These are phyloP conservation scores for Periophthalmus magnuspinnatus DNA, from an alignment of 2,797 vertebrate genomes.

Conservation along the genomic window DNA sequence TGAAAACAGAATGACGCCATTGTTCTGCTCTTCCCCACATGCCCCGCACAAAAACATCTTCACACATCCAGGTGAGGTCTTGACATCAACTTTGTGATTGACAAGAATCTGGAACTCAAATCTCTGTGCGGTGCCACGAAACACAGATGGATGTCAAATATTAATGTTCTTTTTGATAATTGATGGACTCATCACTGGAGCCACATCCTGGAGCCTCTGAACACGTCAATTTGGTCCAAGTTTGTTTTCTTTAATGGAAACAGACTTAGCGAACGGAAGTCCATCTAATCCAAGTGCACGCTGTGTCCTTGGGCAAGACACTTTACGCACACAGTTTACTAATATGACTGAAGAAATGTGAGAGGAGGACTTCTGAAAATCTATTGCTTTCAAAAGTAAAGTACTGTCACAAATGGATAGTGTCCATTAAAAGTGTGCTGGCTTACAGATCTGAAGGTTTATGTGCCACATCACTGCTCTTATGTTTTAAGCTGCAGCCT, in stretches of 20 bases:
- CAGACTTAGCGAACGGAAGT: not conserved
- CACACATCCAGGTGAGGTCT: not conserved
- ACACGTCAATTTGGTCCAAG: not conserved
- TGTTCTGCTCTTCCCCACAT: not conserved
- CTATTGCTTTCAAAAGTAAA: not conserved
- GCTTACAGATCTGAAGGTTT: not conserved
- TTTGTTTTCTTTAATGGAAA: not conserved
- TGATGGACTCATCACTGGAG: not conserved
- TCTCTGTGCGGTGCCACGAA: not conserved
- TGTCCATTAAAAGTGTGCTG: not conserved
- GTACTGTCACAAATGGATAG: not conserved
- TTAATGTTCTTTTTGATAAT: not conserved
- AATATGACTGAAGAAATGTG: too few relatives aligned
- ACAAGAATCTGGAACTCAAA: conserved; percentile 2
- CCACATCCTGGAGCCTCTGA: not conserved
- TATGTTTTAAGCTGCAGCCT: conserved; percentile 20
- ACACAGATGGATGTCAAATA: not conserved
- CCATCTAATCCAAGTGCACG: not conserved
- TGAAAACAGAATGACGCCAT: conserved; percentile 4
- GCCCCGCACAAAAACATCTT: not conserved
- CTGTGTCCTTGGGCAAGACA: not conserved
- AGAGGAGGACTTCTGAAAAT: too few relatives aligned
- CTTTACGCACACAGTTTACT: not conserved
- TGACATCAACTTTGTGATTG: not conserved
- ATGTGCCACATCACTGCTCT: not conserved